Percentiles rank a stretch among this genome's conserved stretches.
phyloP scores from a whole-genome alignment of 2,113 vertebrate species.

The human region DNA sequence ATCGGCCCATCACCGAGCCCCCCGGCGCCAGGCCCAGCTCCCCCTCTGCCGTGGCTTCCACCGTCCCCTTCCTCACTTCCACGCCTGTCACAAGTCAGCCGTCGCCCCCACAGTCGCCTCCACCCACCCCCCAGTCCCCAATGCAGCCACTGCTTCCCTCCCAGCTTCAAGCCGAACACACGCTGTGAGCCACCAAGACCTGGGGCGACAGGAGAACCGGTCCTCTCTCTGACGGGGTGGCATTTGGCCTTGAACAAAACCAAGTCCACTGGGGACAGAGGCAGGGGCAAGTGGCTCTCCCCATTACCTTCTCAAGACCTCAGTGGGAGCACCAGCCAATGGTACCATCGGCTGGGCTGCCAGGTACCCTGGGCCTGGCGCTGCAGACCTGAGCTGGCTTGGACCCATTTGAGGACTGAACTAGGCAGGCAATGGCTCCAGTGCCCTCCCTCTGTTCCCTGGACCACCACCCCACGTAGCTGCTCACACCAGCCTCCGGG shows the following conservation, averaged over 20 bases:
- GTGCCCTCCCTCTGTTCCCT: neutral
- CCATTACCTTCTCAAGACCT: neutral
- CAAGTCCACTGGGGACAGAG: neutral
- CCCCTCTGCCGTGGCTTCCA: conserved; percentile 76
- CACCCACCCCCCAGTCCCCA: conserved; percentile 88
- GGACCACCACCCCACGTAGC: neutral
- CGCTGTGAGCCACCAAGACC: conserved; percentile 85
- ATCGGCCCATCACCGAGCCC: conserved; percentile 88
- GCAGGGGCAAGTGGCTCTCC: neutral
- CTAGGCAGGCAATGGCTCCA: neutral
- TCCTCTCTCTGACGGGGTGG: neutral
- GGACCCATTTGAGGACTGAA: neutral
- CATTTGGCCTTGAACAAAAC: conserved; percentile 38
- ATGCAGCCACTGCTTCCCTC: conserved; percentile 86
- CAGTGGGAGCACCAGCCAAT: neutral
- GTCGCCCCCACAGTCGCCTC: conserved; percentile 86
- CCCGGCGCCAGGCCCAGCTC: conserved; percentile 83
- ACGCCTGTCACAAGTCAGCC: neutral
- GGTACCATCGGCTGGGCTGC: neutral
- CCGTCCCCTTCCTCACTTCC: conserved; percentile 83
- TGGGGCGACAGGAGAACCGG: neutral
- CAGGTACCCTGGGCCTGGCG: neutral
- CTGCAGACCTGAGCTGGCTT: neutral
- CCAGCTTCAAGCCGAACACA: conserved; percentile 90
- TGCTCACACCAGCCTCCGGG: neutral